These are phyloP conservation scores for Prochilodus magdalenae DNA, from an alignment of 2,113 vertebrate species.

Conservation along the genomic window DNA sequence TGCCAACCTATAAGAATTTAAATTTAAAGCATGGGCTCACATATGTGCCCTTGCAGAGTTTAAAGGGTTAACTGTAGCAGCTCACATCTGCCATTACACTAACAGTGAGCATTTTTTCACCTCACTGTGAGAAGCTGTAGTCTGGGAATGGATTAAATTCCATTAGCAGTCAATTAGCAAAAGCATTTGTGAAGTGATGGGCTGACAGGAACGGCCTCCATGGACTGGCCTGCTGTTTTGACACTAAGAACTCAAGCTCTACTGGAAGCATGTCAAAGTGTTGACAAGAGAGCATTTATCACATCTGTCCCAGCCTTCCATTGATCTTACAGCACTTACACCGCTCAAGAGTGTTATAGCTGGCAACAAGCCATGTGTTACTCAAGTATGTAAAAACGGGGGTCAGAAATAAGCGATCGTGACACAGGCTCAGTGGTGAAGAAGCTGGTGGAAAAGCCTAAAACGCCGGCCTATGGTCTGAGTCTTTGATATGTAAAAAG, in stretches of 20 bases:
- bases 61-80: not conserved
- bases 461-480: not conserved
- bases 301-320: conserved; percentile 57
- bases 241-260: conserved; percentile 24
- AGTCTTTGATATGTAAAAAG: not conserved
- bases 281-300: conserved; percentile 65
- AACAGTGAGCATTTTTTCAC: not conserved
- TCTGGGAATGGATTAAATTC: conserved; percentile 16
- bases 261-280: conserved; percentile 63
- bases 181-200: conserved; percentile 19
- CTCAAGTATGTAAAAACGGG: conserved; percentile 34
- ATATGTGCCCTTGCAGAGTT: not conserved
- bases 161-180: conserved; percentile 39
- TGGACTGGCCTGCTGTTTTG: conserved; percentile 14
- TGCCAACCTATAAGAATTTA: no score
- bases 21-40: no score
- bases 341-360: conserved; percentile 51
- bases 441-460: conserved; percentile 19
- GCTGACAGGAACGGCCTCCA: not conserved
- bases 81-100: not conserved
- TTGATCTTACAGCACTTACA: conserved; percentile 65
- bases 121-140: not conserved
- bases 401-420: conserved; percentile 51
- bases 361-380: conserved; percentile 51
- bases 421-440: conserved; percentile 45